Evolutionary conservation across 1,140 invertebrate species (phyloP).

Genomic region (Pomacea maculata): DNA sequence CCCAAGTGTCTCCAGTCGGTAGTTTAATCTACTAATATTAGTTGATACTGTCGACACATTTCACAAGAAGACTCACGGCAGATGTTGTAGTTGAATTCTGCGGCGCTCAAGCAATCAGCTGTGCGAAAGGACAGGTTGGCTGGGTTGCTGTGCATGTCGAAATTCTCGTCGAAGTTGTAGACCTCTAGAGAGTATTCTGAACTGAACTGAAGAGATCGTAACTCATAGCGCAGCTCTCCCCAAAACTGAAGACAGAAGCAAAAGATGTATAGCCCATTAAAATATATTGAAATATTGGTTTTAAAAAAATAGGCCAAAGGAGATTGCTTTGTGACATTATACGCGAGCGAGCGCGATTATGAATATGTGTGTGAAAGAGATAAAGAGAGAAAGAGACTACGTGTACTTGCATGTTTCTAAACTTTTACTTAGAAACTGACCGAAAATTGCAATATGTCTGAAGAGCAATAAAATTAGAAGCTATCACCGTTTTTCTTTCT

Average conservation of each 20-base stretch:
- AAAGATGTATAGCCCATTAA: background rate
- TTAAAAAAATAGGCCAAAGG: no score
- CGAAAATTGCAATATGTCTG: background rate
- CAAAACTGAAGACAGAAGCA: background rate
- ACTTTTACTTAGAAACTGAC: background rate
- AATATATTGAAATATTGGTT: no score
- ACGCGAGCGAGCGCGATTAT: background rate
- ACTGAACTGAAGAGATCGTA: conserved; percentile 21
- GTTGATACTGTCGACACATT: no score
- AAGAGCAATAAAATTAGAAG: background rate
- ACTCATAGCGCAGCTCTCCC: conserved; percentile 22
- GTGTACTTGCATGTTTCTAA: background rate
- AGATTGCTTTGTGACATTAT: background rate
- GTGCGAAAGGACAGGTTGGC: conserved; percentile 17
- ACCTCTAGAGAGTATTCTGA: conserved; percentile 22
- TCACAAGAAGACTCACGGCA: conserved; percentile 28
- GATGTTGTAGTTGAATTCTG: conserved; percentile 34
- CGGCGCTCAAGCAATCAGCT: conserved; percentile 28
- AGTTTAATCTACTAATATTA: no score
- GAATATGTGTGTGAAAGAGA: background rate
- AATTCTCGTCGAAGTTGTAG: conserved; percentile 18
- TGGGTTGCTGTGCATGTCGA: conserved; percentile 6
- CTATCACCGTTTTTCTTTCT: background rate
- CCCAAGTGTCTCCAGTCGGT: no score
- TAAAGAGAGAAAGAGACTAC: background rate